Conservation (phyloP, 2,113 vertebrate species). For the Strix aluco region DNA sequence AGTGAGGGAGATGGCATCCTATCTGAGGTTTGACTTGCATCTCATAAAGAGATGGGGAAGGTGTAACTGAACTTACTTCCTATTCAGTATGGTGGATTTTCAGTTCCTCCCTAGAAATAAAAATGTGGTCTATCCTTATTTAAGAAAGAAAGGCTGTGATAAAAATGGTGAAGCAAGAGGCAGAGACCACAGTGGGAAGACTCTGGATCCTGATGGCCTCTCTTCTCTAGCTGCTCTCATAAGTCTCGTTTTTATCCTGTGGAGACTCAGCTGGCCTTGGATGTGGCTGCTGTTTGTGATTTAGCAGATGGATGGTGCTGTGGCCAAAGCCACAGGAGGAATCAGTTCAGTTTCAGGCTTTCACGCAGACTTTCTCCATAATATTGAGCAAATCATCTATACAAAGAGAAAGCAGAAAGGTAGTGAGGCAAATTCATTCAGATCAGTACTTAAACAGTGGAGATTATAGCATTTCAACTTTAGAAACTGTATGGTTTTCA, state of each 20-base stretch:
- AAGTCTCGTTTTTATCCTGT: not conserved
- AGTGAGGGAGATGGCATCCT: not conserved
- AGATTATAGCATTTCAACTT: not conserved
- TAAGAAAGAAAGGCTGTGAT: not conserved
- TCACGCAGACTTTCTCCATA: not conserved
- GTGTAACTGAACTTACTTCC: not conserved
- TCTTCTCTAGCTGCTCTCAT: not conserved
- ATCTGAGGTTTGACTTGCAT: not conserved
- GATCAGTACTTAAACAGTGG: not conserved
- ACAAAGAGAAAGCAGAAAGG: not conserved
- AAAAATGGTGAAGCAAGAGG: not conserved
- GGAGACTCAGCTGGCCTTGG: not conserved
- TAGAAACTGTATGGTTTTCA: not conserved
- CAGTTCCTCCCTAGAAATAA: not conserved
- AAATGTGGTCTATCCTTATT: not conserved
- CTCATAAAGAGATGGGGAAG: not conserved
- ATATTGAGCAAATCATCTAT: not conserved
- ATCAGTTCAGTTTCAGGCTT: not conserved
- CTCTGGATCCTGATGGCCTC: not conserved
- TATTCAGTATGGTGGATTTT: not conserved
- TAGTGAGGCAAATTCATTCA: not conserved
- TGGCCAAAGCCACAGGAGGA: not conserved
- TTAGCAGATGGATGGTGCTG: not conserved
- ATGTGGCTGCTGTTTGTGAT: not conserved
- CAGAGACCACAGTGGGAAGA: not conserved